Base-by-base conservation (phyloP, 1,140 invertebrate genomes). In the Gryllus bimaculatus region DNA sequence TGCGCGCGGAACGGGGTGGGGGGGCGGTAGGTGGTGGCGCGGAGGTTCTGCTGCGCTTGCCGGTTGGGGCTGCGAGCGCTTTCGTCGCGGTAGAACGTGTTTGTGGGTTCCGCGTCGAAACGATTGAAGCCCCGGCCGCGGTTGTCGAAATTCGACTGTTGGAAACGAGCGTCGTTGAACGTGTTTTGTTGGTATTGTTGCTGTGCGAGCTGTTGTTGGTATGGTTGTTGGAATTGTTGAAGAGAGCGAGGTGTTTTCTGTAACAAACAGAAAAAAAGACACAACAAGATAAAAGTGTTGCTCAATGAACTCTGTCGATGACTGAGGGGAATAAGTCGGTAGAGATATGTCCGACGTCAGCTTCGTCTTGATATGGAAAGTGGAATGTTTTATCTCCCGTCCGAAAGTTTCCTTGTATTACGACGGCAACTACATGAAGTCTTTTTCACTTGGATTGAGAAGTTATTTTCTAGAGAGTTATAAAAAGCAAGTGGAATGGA, bases 181-280 rank as follows among this genome's bases (percentile, higher is more conserved):
- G 26, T 39, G 26, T 39, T 39, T 39, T 39, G 26, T 39, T 39
- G 26, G 26, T 39, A 39, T 39, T 39, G 26, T 39, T 39, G 26
- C 26, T 39, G 20, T 26, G 48, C 47, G 47, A 48, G 76, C 20
- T 77, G 76, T 8, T 77, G 47, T 78, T 49, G 78, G 78, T n/a
- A 66, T 66, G 48, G 78, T 15, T 78, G 47, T 47, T 47, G 66
- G 8, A 78, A 81, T 74, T 81, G 80, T 73, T 80, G 73, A 78
- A 82, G 81, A 47, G 83, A 82, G 39, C 82, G 81, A 48, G 81
- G 78, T 77, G 78, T 81, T 81, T 83, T 83, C 83, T 83, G 83
- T 76, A 83, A 83, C 82, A 83, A 78, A 78, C 81, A 81, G 81
- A 82, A 80, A 82, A 80, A 81, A 78, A 82, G 80, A 81, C 20